A percentile compares a stretch with the other conserved stretches of the same genome.
phyloP scores from a whole-genome alignment of 1,140 invertebrate genomes.

The Mycetomoellerius zeteki region DNA sequence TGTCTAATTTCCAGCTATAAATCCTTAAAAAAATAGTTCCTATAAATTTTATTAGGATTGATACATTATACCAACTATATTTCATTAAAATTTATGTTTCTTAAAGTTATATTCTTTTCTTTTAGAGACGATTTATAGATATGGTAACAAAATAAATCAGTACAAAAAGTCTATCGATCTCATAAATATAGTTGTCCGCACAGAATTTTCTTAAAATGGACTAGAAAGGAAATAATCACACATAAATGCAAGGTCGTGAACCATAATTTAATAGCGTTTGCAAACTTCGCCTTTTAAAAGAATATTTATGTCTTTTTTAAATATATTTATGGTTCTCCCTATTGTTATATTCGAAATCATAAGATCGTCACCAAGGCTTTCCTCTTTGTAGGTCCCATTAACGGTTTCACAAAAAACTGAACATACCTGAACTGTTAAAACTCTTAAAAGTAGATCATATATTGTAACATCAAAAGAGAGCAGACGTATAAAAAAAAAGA shows the following conservation, averaged over 20 bases:
- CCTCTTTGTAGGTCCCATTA: constrained; percentile 67
- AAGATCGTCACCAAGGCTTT: constrained; percentile 66
- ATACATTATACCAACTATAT: background rate
- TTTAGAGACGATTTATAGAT: background rate
- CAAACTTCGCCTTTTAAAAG: constrained; percentile 50
- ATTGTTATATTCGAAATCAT: constrained; percentile 62
- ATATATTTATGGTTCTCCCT: constrained; percentile 49
- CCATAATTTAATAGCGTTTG: constrained; percentile 63
- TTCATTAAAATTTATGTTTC: constrained; percentile 21
- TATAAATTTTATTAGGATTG: background rate
- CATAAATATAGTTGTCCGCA: background rate
- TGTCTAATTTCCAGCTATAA: too few species aligned
- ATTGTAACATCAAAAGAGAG: background rate
- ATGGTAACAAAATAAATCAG: constrained; percentile 27
- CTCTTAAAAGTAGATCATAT: constrained; percentile 42
- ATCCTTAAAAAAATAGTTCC: background rate
- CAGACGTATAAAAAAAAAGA: background rate
- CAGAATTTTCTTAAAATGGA: background rate
- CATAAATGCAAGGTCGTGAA: constrained; percentile 70
- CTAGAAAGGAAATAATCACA: background rate
- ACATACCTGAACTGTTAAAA: constrained; percentile 19
- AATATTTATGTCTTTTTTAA: constrained; percentile 48
- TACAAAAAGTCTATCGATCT: background rate
- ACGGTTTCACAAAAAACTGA: constrained; percentile 76
- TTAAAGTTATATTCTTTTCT: background rate